Evolutionary conservation across 30 jellyfish, hydroid and myxozoan species (phyloP).

Genomic region (Aurelia aurita): DNA sequence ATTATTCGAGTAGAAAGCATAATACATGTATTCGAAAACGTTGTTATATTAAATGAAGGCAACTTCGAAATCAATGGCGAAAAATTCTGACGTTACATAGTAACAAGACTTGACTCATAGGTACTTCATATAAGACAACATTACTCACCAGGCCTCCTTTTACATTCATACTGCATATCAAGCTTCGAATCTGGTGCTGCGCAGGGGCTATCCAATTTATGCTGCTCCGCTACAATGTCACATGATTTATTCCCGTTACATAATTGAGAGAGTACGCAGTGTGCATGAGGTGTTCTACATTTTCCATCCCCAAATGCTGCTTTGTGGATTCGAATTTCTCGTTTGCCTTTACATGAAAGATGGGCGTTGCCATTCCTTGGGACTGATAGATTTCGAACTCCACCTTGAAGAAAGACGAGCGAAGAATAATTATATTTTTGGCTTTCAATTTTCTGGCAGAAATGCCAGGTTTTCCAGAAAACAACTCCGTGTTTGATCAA

Average conservation of each 20-base stretch:
- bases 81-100: no score
- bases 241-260: conserved; percentile 78
- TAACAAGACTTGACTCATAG: no score
- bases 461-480: no score
- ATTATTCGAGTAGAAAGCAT: no score
- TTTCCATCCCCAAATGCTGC: conserved; percentile 70
- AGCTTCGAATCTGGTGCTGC: conserved; percentile 27
- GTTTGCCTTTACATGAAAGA: conserved; percentile 58
- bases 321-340: conserved; percentile 66
- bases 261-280: conserved; percentile 63
- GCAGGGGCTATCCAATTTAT: conserved; percentile 61
- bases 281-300: conserved; percentile 83
- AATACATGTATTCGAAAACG: no score
- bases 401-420: conserved; percentile 10
- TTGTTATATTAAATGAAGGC: no score
- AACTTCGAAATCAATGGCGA: no score
- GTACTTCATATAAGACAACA: background rate
- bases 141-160: conserved; percentile 72
- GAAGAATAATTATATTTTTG: no score
- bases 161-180: conserved; percentile 71
- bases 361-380: conserved; percentile 21
- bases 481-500: no score
- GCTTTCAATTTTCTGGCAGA: no score
- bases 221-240: conserved; percentile 38
- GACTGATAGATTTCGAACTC: conserved; percentile 38